Base-by-base conservation (phyloP, 2,797 vertebrate genomes). In the Sandelia bainsii region DNA sequence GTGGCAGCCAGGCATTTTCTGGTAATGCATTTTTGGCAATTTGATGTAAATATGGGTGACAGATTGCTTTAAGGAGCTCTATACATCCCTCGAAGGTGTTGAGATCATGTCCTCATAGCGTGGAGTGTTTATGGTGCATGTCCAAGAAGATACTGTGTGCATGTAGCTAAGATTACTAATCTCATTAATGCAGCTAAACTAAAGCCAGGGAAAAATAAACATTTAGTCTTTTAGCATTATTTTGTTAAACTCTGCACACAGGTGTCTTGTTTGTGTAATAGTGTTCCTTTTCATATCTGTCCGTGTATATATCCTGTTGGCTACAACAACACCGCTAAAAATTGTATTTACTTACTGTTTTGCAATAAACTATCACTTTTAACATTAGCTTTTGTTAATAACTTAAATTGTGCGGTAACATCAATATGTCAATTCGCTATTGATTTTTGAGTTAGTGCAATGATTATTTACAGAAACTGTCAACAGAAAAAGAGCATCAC, bases 1-100 rank as follows among this genome's bases (percentile, higher is more conserved):
- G 44, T 76, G 67, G 69, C 65, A 70, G 46, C 53, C 42, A 74
- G 64, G 29, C 62, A 75, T 81, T 81, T 62, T 53, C 45, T 66
- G 65, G 34, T 62, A 65, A 82, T 82, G 87, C 23, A 51, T 69
- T 80, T 44, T 73, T 73, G 40, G 77, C 57, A 61, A 71, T 80
- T 84, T 80, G 63, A 69, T 54, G 61, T 72, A 57, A 75, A 80
- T 71, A 62, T 14, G 16, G 56, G 64, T 82, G 67, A 82, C 71
- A 16, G 56, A 83, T 34, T 45, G 54, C 16, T 84, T 71, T 58
- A 39, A 71, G 29, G n/a, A 27, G 40, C 14, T 74, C 20, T 60
- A 11, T 20, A 19, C 44, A 48, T 58, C 54, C 13, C 19, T 59
- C 6, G n/a, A 42, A 12, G 16, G 20, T 40, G 20, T 46, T 50